Evolutionary conservation across 1,140 invertebrate genomes (phyloP), one percentile per base, ranked within the genome.

Genomic region (Meloidogyne hapla): DNA sequence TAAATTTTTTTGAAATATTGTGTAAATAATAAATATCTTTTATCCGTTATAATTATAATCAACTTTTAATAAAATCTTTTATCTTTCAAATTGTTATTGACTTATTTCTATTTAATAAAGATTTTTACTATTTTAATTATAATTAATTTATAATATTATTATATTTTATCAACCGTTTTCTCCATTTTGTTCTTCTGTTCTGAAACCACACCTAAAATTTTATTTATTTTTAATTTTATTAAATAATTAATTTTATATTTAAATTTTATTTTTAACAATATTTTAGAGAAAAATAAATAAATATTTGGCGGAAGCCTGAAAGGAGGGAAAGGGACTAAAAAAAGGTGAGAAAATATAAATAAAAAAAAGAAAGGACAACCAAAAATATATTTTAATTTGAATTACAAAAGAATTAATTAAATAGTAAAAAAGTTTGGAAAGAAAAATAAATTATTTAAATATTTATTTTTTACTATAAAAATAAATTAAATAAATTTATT

Each of bases 101-200:
- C n/a, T n/a, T n/a, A n/a, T n/a, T n/a, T n/a, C n/a, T n/a, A n/a
- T n/a, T n/a, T n/a, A n/a, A n/a, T n/a, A n/a, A n/a, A n/a, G n/a
- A n/a, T n/a, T n/a, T n/a, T n/a, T n/a, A n/a, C n/a, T n/a, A n/a
- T n/a, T n/a, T n/a, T n/a, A 66, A 68, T 21, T 8, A 0, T 10
- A 33, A 33, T 21, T 25, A 33, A 33, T 33, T 42, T 18, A n/a
- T 56, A 15, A 42, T 25, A 71, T 26, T 56, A 26, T n/a, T n/a
- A n/a, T n/a, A n/a, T 12, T 21, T 28, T 45, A 25, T n/a, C 28
- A 56, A 73, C 71, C 71, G 10, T 91, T 99, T 99, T 84, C 96
- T 90, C 96, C 96, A 98, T 91, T 99, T 99, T 83, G 96, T 99
- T 87, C 96, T 90, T 88, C 96, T 91, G 89, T 99, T 99, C 90